Evolutionary conservation across 2,113 vertebrate species (phyloP), one percentile per base, ranked within the genome.

Genomic region (Toxostoma redivivum): DNA sequence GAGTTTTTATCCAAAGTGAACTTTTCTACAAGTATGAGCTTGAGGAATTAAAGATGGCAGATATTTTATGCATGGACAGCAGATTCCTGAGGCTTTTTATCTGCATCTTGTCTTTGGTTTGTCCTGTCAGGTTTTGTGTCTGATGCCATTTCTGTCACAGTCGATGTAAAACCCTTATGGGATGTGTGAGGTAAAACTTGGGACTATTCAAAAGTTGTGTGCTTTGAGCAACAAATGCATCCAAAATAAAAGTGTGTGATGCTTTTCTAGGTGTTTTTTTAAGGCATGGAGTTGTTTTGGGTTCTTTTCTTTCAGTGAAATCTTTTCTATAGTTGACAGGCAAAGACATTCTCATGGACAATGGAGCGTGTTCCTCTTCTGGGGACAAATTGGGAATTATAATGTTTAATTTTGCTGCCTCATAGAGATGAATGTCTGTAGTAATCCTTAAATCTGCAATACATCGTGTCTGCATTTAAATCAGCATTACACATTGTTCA

Each of bases 401-500:
- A 90, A 71, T 0, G 0, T 94, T 76, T 87, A 69, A 88, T 94
- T 94, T 90, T 82, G 37, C 90, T 94, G 53, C 81, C 58, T 90
- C 71, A 64, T 27, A 31, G 40, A 85, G 74, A 82, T 72, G 78
- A 76, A 85, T 67, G 66, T 78, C 65, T 74, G 60, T 44, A 67
- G 66, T 80, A 94, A 94, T 94, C 90, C 90, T 82, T 91, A 85
- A 95, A 64, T 91, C 90, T 93, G 37, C 77, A 87, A n/a, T 70
- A 42, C 77, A 66, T 85, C 5, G 0, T 76, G 66, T 69, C 66
- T 88, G 66, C 76, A 65, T 93, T 90, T 93, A 76, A 93, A 80
- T 76, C 61, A 40, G 58, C 64, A 76, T 90, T 77, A 44, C 25
- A 38, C 74, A 90, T 96, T 93, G 88, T 90, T 83, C 83, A 8